Conservation (phyloP, 2,888 invertebrate species). For the Strigamia crassipes region DNA sequence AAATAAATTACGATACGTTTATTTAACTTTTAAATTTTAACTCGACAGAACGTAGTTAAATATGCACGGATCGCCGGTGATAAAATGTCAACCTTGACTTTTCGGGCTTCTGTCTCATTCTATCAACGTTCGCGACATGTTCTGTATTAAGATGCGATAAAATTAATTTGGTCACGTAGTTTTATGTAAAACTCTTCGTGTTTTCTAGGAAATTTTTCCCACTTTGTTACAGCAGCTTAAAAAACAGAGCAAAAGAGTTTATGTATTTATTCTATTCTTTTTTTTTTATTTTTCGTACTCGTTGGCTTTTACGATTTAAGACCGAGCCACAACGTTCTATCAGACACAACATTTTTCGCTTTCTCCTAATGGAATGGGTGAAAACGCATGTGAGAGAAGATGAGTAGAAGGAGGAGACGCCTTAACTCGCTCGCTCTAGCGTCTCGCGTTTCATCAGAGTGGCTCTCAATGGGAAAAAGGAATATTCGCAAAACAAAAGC, state of each 20-base stretch:
- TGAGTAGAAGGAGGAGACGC: conserved; percentile 32
- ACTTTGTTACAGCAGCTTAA: not conserved
- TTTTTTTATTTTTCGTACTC: conserved; percentile 19
- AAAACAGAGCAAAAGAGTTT: conserved; percentile 23
- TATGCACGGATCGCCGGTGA: not conserved
- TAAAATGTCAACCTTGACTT: conserved; percentile 8
- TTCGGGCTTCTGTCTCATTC: not conserved
- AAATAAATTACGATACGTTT: not conserved
- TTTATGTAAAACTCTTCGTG: not conserved
- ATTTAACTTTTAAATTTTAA: not conserved
- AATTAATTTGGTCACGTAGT: not conserved
- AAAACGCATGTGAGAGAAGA: conserved; percentile 38
- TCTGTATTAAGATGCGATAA: not conserved
- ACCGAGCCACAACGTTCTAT: conserved; percentile 35
- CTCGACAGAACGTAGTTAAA: not conserved
- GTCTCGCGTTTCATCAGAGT: conserved; percentile 42
- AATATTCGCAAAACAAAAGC: conserved; percentile 40
- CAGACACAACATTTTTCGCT: conserved; percentile 42
- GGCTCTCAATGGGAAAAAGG: conserved; percentile 38
- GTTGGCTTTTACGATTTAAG: conserved; percentile 40
- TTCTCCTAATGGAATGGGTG: conserved; percentile 41
- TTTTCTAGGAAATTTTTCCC: not conserved
- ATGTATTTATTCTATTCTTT: conserved; percentile 34
- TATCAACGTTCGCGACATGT: not conserved
- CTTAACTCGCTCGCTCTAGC: conserved; percentile 38